phyloP scores from a whole-genome alignment of 1,140 invertebrate species.

The Drosophila bipectinata region DNA sequence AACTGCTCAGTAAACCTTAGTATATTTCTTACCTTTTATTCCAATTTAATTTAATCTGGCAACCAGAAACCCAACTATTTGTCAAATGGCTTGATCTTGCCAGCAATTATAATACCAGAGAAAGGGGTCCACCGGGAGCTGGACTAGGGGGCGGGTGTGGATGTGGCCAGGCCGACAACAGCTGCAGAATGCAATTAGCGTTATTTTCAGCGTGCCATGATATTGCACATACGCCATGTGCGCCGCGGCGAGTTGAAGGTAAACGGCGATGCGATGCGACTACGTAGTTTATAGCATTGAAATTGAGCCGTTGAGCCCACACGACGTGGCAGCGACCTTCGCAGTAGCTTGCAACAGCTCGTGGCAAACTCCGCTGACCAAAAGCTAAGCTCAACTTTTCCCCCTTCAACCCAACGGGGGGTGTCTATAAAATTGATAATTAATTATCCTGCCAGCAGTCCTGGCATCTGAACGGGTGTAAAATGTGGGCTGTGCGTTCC shows the following conservation, averaged over 20 bases:
- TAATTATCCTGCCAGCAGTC: slow-evolving; percentile 63
- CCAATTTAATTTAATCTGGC: slow-evolving; percentile 27
- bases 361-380: slow-evolving; percentile 33
- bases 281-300: slow-evolving; percentile 79
- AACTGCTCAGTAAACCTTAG: background rate
- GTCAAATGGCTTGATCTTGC: slow-evolving; percentile 19
- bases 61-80: slow-evolving; percentile 50
- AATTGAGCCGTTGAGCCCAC: slow-evolving; percentile 59
- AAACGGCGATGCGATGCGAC: slow-evolving; percentile 58
- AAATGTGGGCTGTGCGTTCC: slow-evolving; percentile 1
- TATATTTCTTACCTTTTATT: slow-evolving; percentile 12
- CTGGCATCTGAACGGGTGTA: background rate
- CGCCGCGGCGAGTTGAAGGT: slow-evolving; percentile 63
- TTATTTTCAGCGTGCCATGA: slow-evolving; percentile 70
- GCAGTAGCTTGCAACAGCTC: slow-evolving; percentile 23
- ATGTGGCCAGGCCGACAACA: slow-evolving; percentile 46
- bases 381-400: slow-evolving; percentile 29
- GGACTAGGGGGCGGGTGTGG: slow-evolving; percentile 10
- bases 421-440: slow-evolving; percentile 75
- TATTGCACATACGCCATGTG: slow-evolving; percentile 72
- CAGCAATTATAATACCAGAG: slow-evolving; percentile 2
- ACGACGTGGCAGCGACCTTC: slow-evolving; percentile 45
- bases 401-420: slow-evolving; percentile 9
- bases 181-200: slow-evolving; percentile 74
- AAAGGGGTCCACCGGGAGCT: slow-evolving; percentile 7